Conservation (phyloP, 2,797 vertebrate species). For the Poeciliopsis turneri region DNA sequence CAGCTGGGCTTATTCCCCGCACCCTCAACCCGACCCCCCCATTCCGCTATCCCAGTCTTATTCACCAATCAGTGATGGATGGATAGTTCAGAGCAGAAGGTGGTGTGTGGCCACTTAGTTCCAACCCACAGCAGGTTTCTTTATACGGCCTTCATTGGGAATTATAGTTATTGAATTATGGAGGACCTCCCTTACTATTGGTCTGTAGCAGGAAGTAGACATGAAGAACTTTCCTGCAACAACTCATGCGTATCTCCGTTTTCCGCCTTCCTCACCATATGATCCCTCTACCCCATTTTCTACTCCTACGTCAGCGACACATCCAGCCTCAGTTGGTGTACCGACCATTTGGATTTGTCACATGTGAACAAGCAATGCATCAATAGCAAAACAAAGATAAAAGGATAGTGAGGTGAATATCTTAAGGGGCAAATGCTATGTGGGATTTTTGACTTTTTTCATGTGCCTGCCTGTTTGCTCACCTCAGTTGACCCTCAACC, state of each 20-base stretch:
- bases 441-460: conserved; percentile 62
- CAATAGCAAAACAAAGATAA: conserved; percentile 31
- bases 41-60: conserved; percentile 33
- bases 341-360: conserved; percentile 18
- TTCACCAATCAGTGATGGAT: conserved; percentile 59
- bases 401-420: conserved; percentile 54
- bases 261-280: conserved; percentile 18
- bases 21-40: conserved; percentile 30
- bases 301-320: conserved; percentile 16
- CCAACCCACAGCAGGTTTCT: conserved; percentile 65
- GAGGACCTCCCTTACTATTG: conserved; percentile 56
- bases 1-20: conserved; percentile 78
- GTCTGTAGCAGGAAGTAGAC: conserved; percentile 61
- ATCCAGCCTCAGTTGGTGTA: conserved; percentile 8
- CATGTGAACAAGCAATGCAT: conserved; percentile 33
- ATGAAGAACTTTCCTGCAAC: conserved; percentile 57
- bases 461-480: conserved; percentile 68
- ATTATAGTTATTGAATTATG: conserved; percentile 86
- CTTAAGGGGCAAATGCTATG: conserved; percentile 55
- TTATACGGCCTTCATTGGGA: conserved; percentile 80
- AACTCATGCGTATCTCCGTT: conserved; percentile 60
- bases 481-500: conserved; percentile 31
- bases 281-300: conserved; percentile 3
- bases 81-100: conserved; percentile 56
- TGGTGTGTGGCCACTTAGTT: conserved; percentile 66